Evolutionary conservation across 2,888 invertebrate genomes (phyloP), one percentile per base, ranked within the genome.

Genomic region (Drepana falcataria): DNA sequence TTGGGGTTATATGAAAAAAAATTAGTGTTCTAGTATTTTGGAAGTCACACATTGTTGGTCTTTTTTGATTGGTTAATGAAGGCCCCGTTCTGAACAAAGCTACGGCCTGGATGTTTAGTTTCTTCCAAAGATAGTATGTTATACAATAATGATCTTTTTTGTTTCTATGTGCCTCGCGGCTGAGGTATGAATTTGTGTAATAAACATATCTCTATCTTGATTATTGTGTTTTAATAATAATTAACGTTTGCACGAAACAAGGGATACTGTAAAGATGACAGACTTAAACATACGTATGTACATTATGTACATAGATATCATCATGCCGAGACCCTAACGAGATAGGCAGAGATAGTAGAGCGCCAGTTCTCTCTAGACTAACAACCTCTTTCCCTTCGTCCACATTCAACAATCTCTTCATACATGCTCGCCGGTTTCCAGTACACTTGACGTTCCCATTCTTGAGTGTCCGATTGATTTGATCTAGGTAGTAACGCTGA

Each of bases 151-250:
- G 74, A 76, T 75, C 76, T 71, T 68, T 81, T 63, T 65, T 59
- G 49, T 48, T 79, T 80, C 76, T 75, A 79, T 74, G 68, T 57
- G 64, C 61, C 58, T 58, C 73, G 75, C 75, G 85, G 73, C 75
- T 65, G 76, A 77, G 79, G 80, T 85, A 85, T 84, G 83, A 85
- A 82, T 85, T 82, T 87, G 86, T 89, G 83, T 88, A 89, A 88
- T 90, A 89, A 89, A 89, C 90, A 90, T 89, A 90, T 90, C 89
- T 79, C 85, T 88, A 88, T 88, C 87, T 77, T 74, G 74, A 76
- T 61, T n/a, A 57, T 69, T 73, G 72, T 73, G 68, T 79, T 78
- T 76, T 72, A 51, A 49, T 49, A 37, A 6, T 9, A 58, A 58
- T 48, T 49, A 37, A 53, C 47, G 35, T 52, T 48, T 49, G 49